These are phyloP conservation scores for Agriopis marginaria DNA, from an alignment of 2,888 invertebrate species.

Conservation along the genomic window DNA sequence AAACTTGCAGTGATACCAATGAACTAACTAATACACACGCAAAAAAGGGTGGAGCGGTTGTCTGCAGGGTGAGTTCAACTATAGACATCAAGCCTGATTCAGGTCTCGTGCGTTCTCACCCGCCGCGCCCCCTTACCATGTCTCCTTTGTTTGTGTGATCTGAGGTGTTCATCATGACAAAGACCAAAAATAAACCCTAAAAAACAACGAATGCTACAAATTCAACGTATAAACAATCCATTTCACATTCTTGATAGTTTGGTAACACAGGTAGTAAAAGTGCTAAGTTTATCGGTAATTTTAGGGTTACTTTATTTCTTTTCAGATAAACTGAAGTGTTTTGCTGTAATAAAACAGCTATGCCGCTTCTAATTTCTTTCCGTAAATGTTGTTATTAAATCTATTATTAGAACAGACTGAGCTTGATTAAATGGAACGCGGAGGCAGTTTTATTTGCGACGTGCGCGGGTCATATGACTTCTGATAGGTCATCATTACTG, in stretches of 20 bases:
- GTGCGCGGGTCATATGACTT: not conserved
- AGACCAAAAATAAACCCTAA: too few species aligned
- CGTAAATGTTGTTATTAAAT: constrained; percentile 34
- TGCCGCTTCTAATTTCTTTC: constrained; percentile 41
- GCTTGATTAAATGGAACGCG: constrained; percentile 18
- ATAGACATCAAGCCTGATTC: too few species aligned
- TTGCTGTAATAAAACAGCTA: constrained; percentile 40
- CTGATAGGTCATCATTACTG: not conserved
- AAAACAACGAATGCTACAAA: not conserved
- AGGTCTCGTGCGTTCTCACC: too few species aligned
- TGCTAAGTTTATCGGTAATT: constrained; percentile 42
- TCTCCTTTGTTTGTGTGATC: too few species aligned
- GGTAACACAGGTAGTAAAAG: constrained; percentile 40
- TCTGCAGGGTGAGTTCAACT: too few species aligned
- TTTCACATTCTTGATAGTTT: constrained; percentile 22
- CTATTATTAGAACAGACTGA: constrained; percentile 25
- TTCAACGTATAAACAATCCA: constrained; percentile 14
- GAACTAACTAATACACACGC: too few species aligned
- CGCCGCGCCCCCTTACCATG: too few species aligned
- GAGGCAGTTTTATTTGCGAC: constrained; percentile 22
- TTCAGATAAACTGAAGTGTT: constrained; percentile 44
- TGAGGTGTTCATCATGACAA: too few species aligned
- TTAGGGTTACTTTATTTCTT: constrained; percentile 45
- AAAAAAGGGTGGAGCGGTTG: too few species aligned
- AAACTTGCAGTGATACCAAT: too few species aligned